A percentile compares a stretch with the other conserved stretches of the same genome.
These are phyloP conservation scores for Scelioninae gen. 1 DNA, from an alignment of 2,888 invertebrate species.

Conservation along the genomic window DNA sequence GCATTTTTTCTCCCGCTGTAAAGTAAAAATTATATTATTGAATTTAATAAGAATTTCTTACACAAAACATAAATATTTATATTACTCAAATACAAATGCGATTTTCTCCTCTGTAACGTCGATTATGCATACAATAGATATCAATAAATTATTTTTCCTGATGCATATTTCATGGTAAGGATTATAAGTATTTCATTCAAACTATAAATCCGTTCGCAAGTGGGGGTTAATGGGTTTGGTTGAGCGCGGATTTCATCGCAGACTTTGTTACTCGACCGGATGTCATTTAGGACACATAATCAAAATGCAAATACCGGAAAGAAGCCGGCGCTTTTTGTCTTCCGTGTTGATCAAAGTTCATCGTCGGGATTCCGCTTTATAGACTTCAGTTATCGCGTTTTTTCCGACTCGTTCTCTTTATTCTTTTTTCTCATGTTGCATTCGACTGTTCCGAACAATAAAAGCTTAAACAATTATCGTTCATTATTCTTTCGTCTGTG, in stretches of 20 bases:
- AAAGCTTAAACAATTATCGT: conserved; percentile 47
- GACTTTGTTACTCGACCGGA: neutral
- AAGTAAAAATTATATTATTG: too few species aligned
- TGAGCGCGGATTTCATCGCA: neutral
- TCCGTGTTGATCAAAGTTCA: conserved; percentile 27
- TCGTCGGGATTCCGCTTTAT: conserved; percentile 19
- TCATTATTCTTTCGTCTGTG: conserved; percentile 29
- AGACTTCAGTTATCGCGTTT: conserved; percentile 13
- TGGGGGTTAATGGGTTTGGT: neutral
- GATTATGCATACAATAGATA: too few species aligned
- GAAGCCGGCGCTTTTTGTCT: conserved; percentile 24
- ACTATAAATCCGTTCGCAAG: conserved; percentile 3
- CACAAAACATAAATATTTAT: too few species aligned
- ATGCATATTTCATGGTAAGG: conserved; percentile 27
- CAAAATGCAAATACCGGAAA: conserved; percentile 50
- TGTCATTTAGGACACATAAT: conserved; percentile 7
- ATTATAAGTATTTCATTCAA: conserved; percentile 17
- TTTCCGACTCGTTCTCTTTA: neutral
- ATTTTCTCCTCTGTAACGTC: too few species aligned
- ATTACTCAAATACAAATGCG: too few species aligned
- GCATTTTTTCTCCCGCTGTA: too few species aligned
- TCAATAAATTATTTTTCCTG: neutral
- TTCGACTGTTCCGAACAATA: conserved; percentile 12
- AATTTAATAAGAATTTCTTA: too few species aligned
- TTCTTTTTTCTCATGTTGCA: neutral